A percentile compares a stretch with the other conserved stretches of the same genome.
These are phyloP conservation scores for Lepisosteus oculatus DNA, from an alignment of 2,113 vertebrate genomes.

Conservation along the genomic window DNA sequence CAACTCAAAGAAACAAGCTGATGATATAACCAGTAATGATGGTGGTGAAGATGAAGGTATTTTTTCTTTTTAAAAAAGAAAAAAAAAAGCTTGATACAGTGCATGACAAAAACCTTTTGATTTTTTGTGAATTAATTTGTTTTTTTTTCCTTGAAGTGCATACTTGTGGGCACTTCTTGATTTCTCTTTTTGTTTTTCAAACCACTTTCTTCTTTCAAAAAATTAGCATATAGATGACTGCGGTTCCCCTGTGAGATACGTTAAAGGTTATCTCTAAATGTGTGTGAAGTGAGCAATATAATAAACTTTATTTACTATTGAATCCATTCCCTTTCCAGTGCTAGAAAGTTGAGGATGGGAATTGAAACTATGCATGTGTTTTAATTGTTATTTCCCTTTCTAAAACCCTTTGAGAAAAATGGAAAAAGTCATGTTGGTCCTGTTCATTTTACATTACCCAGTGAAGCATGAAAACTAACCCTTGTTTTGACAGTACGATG, in stretches of 20 bases:
- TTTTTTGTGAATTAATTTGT: slow-evolving; percentile 50
- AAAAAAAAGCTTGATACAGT: slow-evolving; percentile 62
- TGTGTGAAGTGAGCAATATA: slow-evolving; percentile 38
- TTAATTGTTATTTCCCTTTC: slow-evolving; percentile 22
- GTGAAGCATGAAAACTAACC: slow-evolving; percentile 60
- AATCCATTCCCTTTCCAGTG: slow-evolving; percentile 33
- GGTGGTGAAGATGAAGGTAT: slow-evolving; percentile 86
- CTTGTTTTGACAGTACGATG: slow-evolving; percentile 46
- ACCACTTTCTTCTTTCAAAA: slow-evolving; percentile 59
- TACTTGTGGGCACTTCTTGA: slow-evolving; percentile 42
- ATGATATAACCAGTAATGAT: slow-evolving; percentile 88
- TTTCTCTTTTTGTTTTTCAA: slow-evolving; percentile 54
- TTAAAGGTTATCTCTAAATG: slow-evolving; percentile 41
- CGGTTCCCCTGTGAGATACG: slow-evolving; percentile 33
- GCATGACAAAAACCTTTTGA: slow-evolving; percentile 73
- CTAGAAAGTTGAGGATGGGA: slow-evolving; percentile 46
- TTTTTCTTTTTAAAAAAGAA: slow-evolving; percentile 60
- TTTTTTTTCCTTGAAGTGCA: slow-evolving; percentile 40
- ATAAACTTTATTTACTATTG: slow-evolving; percentile 39
- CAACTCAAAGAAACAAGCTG: slow-evolving; percentile 81
- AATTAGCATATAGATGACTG: slow-evolving; percentile 43
- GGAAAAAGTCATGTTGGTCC: slow-evolving; percentile 23
- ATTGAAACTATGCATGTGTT: slow-evolving; percentile 62
- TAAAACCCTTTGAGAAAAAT: slow-evolving; percentile 31
- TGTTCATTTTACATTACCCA: slow-evolving; percentile 34